phyloP scores from a whole-genome alignment of 2,797 vertebrate genomes.

The Aeoliscus strigatus region DNA sequence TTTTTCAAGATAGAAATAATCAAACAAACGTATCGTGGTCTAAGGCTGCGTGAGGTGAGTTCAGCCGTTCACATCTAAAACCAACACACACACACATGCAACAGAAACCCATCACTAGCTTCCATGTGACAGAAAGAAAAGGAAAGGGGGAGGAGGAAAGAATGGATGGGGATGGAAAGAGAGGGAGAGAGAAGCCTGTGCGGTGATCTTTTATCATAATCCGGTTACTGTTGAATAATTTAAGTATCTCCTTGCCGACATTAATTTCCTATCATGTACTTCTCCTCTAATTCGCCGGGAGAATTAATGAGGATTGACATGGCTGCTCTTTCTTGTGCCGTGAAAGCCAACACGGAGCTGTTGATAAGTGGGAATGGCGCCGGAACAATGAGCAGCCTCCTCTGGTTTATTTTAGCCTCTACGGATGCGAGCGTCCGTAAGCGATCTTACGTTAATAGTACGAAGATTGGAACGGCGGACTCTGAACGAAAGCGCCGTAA shows the following conservation, averaged over 20 bases:
- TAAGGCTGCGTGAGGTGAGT: constrained; percentile 13
- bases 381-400: constrained; percentile 54
- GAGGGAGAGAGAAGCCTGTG: constrained; percentile 39
- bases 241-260: constrained; percentile 69
- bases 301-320: constrained; percentile 73
- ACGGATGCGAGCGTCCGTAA: too few species aligned
- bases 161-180: constrained; percentile 28
- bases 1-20: constrained; percentile 9
- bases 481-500: constrained; percentile 6
- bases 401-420: too few species aligned
- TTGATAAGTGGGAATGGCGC: constrained; percentile 54
- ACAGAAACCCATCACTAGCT: constrained; percentile 2
- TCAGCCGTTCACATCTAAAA: not conserved
- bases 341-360: constrained; percentile 63
- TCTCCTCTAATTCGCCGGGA: constrained; percentile 65
- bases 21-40: constrained; percentile 13
- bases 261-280: constrained; percentile 74
- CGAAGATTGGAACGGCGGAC: too few species aligned
- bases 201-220: constrained; percentile 72
- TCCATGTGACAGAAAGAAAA: constrained; percentile 22
- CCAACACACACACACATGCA: not conserved
- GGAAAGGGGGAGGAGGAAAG: constrained; percentile 6
- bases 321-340: constrained; percentile 62
- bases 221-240: constrained; percentile 75
- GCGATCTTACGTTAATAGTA: too few species aligned